These are phyloP conservation scores for Megastigmus dorsalis DNA, from an alignment of 2,888 invertebrate genomes.

Conservation along the genomic window DNA sequence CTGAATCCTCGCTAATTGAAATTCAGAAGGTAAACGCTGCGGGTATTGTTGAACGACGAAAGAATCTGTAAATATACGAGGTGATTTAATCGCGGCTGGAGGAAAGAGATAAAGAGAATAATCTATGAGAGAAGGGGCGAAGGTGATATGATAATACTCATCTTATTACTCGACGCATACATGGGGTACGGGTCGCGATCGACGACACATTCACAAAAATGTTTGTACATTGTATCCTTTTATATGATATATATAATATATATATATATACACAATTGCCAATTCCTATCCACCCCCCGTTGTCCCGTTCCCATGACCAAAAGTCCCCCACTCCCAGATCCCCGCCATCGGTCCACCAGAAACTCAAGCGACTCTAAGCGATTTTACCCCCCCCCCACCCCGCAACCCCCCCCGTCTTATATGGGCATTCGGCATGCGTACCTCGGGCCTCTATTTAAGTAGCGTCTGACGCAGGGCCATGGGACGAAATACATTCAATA, in stretches of 20 bases:
- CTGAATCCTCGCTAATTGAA: no score
- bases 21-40: no score
- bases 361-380: no score
- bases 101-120: background rate
- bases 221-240: slow-evolving; percentile 39
- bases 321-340: no score
- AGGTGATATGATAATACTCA: background rate
- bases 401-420: background rate
- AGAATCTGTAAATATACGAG: slow-evolving; percentile 16
- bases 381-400: background rate
- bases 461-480: slow-evolving; percentile 27
- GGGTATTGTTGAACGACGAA: background rate
- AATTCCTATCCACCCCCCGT: no score
- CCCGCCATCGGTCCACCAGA: no score
- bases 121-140: no score
- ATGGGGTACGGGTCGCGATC: background rate
- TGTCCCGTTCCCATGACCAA: no score
- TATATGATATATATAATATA: slow-evolving; percentile 23
- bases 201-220: slow-evolving; percentile 11
- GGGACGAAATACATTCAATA: background rate
- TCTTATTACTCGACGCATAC: background rate
- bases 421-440: slow-evolving; percentile 38
- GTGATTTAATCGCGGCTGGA: background rate
- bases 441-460: slow-evolving; percentile 5
- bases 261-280: no score